A percentile compares a stretch with the other conserved stretches of the same genome.
Conservation (phyloP, 64 coral and sea anemone species). For the Actinia tenebrosa region DNA sequence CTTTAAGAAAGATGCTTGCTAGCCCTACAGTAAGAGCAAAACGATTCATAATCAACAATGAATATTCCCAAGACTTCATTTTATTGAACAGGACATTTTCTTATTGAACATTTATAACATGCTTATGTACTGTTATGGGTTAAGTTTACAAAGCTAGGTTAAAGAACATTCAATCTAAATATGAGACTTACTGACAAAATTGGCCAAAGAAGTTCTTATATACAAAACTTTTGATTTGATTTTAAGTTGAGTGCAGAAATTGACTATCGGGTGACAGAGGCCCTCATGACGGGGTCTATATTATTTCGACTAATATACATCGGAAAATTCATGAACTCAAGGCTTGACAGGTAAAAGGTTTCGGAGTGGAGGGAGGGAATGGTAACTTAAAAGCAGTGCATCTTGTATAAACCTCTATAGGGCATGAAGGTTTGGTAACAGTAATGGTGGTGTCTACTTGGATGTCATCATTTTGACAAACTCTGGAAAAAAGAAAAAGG, state of each 20-base stretch:
- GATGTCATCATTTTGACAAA: slow-evolving; percentile 99
- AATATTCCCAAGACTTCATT: not conserved
- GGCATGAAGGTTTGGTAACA: not conserved
- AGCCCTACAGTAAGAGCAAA: too few species aligned
- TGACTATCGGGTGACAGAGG: not conserved
- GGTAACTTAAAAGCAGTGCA: slow-evolving; percentile 15
- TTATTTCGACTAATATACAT: slow-evolving; percentile 9
- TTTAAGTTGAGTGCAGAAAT: not conserved
- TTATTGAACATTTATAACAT: slow-evolving; percentile 6
- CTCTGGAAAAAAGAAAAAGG: slow-evolving; percentile 41
- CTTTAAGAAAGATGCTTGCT: too few species aligned
- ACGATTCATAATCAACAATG: not conserved
- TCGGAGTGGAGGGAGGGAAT: not conserved
- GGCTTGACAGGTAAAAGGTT: not conserved
- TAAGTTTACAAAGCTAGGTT: not conserved
- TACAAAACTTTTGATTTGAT: not conserved
- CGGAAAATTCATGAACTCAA: not conserved
- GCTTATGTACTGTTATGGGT: slow-evolving; percentile 4
- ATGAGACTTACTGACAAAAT: not conserved
- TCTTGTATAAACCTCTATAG: not conserved
- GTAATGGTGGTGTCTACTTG: slow-evolving; percentile 39
- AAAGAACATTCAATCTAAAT: not conserved
- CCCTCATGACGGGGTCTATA: not conserved
- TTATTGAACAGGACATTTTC: slow-evolving; percentile 7
- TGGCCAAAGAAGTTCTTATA: slow-evolving; percentile 8